A percentile compares a stretch with the other conserved stretches of the same genome.
These are phyloP conservation scores for Parus major DNA, from an alignment of 2,113 vertebrate species.

Conservation along the genomic window DNA sequence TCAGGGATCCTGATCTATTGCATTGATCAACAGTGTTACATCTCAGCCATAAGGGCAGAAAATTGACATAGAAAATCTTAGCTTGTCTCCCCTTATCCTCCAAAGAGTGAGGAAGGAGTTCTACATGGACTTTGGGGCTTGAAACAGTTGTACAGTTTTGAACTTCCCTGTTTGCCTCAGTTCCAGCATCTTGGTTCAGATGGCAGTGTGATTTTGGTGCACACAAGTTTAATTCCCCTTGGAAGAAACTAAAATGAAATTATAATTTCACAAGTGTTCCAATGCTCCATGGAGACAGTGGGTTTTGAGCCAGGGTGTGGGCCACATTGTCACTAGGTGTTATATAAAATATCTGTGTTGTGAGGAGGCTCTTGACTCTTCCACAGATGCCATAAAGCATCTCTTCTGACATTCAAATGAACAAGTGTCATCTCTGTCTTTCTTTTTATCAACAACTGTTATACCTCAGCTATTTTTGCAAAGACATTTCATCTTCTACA, in stretches of 20 bases:
- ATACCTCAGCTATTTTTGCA: not conserved
- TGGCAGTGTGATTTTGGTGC: not conserved
- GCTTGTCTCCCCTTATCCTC: not conserved
- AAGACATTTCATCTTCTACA: not conserved
- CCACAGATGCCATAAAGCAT: not conserved
- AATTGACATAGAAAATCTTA: fast-evolving
- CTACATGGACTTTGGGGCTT: not conserved
- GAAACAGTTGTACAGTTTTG: not conserved
- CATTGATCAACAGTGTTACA: not conserved
- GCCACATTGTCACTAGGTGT: not conserved
- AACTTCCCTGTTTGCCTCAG: not conserved
- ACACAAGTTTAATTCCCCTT: not conserved
- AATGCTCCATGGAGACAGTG: not conserved
- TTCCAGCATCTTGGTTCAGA: not conserved
- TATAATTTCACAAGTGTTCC: not conserved
- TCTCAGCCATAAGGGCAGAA: not conserved
- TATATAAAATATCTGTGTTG: not conserved
- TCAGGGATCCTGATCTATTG: not conserved
- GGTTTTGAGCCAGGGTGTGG: not conserved
- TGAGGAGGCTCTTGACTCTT: not conserved
- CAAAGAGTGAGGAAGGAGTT: not conserved
- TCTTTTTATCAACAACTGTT: not conserved
- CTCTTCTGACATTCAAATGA: not conserved
- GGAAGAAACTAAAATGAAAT: not conserved
- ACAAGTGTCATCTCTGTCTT: not conserved